Conservation (phyloP, 2,113 vertebrate genomes). For the Gymnocephalus cernua region DNA sequence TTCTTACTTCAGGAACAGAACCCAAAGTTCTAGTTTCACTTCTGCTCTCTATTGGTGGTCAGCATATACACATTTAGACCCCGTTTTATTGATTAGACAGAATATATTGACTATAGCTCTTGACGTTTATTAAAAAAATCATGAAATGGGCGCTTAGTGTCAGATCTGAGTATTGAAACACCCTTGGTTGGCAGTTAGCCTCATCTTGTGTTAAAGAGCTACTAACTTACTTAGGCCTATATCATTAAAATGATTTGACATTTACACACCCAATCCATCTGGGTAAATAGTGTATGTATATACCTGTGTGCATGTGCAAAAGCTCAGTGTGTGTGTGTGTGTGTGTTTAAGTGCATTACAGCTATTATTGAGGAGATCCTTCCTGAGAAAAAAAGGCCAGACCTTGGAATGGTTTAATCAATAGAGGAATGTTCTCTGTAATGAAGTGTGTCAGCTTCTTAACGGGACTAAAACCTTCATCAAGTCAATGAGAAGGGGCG, state of each 20-base stretch:
- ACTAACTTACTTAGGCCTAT: neutral
- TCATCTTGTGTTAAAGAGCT: neutral
- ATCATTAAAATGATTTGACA: neutral
- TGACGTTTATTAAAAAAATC: too few relatives aligned
- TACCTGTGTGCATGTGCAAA: conserved; percentile 7
- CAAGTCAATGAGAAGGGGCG: conserved; percentile 88
- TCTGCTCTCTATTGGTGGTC: neutral
- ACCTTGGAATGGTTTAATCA: conserved; percentile 92
- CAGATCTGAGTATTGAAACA: neutral
- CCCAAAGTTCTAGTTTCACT: neutral
- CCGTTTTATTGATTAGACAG: neutral
- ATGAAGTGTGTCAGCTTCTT: conserved; percentile 95
- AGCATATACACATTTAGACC: neutral
- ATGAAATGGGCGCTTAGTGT: too few relatives aligned
- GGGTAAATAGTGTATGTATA: neutral
- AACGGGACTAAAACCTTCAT: conserved; percentile 89
- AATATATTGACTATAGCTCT: neutral
- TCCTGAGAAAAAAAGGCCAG: conserved; percentile 84
- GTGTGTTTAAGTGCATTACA: conserved; percentile 46
- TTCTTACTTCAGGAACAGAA: neutral
- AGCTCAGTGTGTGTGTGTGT: conserved; percentile 27
- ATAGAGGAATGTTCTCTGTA: conserved; percentile 92
- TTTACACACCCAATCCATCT: neutral
- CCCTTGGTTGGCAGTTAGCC: neutral
- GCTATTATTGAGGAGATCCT: conserved; percentile 87